Percentiles rank a stretch among this genome's conserved stretches.
Evolutionary conservation across 2,113 vertebrate species (phyloP).

Genomic region (Tangachromis dhanisi): DNA sequence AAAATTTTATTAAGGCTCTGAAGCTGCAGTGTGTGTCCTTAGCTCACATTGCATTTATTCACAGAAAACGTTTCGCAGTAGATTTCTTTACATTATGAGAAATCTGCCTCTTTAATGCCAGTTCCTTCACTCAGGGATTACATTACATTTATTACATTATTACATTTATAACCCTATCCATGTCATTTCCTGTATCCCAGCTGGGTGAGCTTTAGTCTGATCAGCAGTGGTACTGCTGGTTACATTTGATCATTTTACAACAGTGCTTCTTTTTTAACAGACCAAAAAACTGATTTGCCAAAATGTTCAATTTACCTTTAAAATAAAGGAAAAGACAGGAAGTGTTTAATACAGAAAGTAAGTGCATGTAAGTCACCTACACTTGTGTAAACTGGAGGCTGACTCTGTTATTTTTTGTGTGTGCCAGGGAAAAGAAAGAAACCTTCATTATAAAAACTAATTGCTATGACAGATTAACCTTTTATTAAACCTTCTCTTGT

Average conservation of each 20-base stretch:
- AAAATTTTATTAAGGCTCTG: not conserved
- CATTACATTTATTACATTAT: not conserved
- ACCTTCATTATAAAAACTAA: not conserved
- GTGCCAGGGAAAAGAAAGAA: not conserved
- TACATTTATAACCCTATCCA: not conserved
- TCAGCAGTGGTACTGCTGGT: not conserved
- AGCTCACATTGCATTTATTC: not conserved
- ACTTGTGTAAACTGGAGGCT: not conserved
- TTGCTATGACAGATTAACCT: not conserved
- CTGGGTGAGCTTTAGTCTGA: not conserved
- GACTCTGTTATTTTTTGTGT: not conserved
- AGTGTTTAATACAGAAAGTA: not conserved
- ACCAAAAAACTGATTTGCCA: not conserved
- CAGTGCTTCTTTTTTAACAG: not conserved
- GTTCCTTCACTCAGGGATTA: not conserved
- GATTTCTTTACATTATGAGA: not conserved
- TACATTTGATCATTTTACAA: not conserved
- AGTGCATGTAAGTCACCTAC: accelerated
- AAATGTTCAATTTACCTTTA: not conserved
- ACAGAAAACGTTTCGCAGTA: accelerated
- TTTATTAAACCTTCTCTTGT: not conserved
- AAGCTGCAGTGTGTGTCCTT: not conserved
- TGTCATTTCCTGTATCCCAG: not conserved
- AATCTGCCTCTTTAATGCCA: not conserved
- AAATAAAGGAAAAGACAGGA: not conserved